phyloP scores from a whole-genome alignment of 2,797 vertebrate species.

The Peromyscus aztecus region DNA sequence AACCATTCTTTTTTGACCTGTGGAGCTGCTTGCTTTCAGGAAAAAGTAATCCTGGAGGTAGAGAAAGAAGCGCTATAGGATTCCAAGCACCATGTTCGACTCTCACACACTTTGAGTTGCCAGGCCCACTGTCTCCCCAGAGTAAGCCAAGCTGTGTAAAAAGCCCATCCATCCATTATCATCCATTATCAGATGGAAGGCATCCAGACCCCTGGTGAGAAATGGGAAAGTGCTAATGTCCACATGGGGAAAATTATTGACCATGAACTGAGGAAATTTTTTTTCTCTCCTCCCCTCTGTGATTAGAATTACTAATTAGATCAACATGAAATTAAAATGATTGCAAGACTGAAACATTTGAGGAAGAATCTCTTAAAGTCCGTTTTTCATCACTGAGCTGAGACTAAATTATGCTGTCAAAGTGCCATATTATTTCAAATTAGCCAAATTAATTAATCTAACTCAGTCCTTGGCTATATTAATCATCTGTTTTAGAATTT shows the following conservation, averaged over 20 bases:
- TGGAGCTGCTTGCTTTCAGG: background rate
- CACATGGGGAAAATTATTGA: slow-evolving; percentile 63
- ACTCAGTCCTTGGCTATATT: slow-evolving; percentile 72
- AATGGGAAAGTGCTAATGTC: background rate
- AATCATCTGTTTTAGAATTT: slow-evolving; percentile 78
- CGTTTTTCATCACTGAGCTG: slow-evolving; percentile 73
- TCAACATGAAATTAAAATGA: slow-evolving; percentile 74
- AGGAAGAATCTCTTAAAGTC: slow-evolving; percentile 61
- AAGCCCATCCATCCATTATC: slow-evolving; percentile 57
- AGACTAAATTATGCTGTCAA: slow-evolving; percentile 83
- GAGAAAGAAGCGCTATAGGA: background rate
- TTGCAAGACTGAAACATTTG: slow-evolving; percentile 60
- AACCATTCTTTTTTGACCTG: background rate
- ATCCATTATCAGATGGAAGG: slow-evolving; percentile 69
- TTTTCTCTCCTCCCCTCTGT: slow-evolving; percentile 26
- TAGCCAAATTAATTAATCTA: slow-evolving; percentile 81
- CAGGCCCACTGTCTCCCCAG: background rate
- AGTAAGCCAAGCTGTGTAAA: background rate
- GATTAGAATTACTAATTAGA: slow-evolving; percentile 69
- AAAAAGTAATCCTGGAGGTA: background rate
- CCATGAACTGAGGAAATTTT: slow-evolving; percentile 47
- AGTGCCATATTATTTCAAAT: slow-evolving; percentile 79
- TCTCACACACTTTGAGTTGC: background rate
- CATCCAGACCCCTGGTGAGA: slow-evolving; percentile 57
- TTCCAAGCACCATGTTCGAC: background rate